These are phyloP conservation scores for Cyprinodon tularosa DNA, from an alignment of 2,113 vertebrate species.

Conservation along the genomic window DNA sequence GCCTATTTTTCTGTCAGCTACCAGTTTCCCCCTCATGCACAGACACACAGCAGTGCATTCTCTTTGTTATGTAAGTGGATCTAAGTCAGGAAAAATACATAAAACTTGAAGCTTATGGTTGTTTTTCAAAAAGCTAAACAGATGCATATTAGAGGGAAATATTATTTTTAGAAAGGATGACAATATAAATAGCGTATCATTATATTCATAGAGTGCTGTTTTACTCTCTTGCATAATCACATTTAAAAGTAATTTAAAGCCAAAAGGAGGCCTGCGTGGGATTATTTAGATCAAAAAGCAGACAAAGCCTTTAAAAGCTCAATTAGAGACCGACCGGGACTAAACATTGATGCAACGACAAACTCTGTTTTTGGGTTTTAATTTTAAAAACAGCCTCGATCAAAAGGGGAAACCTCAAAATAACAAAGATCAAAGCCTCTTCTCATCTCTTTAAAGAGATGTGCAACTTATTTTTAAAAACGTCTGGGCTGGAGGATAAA, in stretches of 20 bases:
- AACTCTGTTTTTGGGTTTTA: constrained; percentile 20
- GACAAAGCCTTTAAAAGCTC: constrained; percentile 44
- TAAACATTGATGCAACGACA: constrained; percentile 57
- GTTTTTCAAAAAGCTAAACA: background rate
- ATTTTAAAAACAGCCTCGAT: constrained; percentile 57
- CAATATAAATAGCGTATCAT: background rate
- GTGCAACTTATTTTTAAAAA: constrained; percentile 39
- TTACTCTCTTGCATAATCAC: background rate
- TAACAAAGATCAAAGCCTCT: constrained; percentile 68
- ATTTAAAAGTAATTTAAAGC: constrained; percentile 18
- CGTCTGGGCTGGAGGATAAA: constrained; percentile 21
- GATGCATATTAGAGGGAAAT: too few species aligned
- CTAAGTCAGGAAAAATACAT: background rate
- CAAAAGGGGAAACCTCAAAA: constrained; percentile 57
- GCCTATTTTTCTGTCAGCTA: constrained; percentile 11
- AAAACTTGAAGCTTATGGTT: background rate
- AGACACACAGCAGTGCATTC: background rate
- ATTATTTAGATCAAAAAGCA: constrained; percentile 50
- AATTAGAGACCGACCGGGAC: constrained; percentile 52
- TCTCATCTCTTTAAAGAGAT: constrained; percentile 52
- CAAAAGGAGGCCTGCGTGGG: background rate
- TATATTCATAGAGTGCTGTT: background rate
- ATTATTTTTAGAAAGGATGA: background rate
- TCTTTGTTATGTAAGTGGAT: background rate
- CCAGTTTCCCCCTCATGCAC: background rate